Evolutionary conservation across 2,888 invertebrate genomes (phyloP), one percentile per base, ranked within the genome.

Genomic region (Andricus quercusramuli): DNA sequence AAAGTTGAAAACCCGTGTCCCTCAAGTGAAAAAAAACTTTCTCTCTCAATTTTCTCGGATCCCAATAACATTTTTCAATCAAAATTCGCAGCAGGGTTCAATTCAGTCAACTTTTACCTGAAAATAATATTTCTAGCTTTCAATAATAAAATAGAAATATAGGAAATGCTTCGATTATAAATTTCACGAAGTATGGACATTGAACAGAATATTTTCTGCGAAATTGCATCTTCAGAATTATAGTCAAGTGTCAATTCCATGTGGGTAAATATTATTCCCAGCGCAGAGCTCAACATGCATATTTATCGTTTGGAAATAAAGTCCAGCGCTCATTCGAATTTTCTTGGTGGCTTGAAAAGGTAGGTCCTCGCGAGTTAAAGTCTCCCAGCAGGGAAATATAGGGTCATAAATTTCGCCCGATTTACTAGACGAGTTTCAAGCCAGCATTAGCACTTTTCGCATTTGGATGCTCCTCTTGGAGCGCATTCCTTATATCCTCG

Each of bases 371-470:
- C 62, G 77, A 80, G 65, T 59, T 56, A 62, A 65, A 59, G 78
- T 80, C 64, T 9, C 77, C 66, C 68, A 44, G 47, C 67, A 56
- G 76, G 81, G 79, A 84, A 85, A 84, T 85, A 83, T 77, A 83
- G 77, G 80, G 74, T 81, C 84, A 82, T 87, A 86, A 86, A 87
- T 87, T 86, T 80, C 70, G 62, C 56, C 78, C 70, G 83, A 83
- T 84, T 84, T 84, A 83, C 82, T 80, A 83, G 79, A 83, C 83
- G 79, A 78, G 79, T 80, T 83, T 86, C 85, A 83, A 84, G 74
- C 81, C 83, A 80, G 85, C 84, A 84, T 88, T 86, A 87, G 84
- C 87, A 85, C 86, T 85, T 83, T 80, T 29, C 29, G 70, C 70
- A 70, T 70, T 70, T 51, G 51, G 29, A 51, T 70, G 47, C 51